phyloP scores from a whole-genome alignment of 1,140 invertebrate genomes.

The Sweltsa coloradensis region DNA sequence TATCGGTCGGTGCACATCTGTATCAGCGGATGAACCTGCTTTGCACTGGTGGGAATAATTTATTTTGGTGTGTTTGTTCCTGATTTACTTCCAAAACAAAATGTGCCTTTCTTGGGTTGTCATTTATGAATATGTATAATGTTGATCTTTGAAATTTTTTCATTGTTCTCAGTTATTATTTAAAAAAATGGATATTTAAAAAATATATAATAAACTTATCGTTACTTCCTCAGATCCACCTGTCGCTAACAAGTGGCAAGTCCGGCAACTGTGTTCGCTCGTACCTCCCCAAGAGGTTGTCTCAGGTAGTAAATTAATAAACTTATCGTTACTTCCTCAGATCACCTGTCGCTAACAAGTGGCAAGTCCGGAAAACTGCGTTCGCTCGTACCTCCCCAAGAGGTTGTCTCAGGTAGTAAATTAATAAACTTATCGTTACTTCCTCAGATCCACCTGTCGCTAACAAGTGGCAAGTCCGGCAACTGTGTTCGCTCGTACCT shows the following conservation, averaged over 20 bases:
- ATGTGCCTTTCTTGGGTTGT: too few species aligned
- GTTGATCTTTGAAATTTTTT: too few species aligned
- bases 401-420: constrained; percentile 43
- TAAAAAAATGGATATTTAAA: neutral
- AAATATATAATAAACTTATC: neutral
- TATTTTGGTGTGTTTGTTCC: too few species aligned
- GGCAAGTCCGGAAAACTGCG: constrained; percentile 37
- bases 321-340: constrained; percentile 31
- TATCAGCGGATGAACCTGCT: too few species aligned
- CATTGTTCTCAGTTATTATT: neutral
- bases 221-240: constrained; percentile 49
- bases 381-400: constrained; percentile 53
- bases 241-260: constrained; percentile 47
- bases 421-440: constrained; percentile 6
- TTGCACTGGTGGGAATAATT: too few species aligned
- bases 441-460: constrained; percentile 64
- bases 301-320: too few species aligned
- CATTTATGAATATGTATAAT: too few species aligned
- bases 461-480: constrained; percentile 33
- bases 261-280: constrained; percentile 50
- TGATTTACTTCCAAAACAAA: too few species aligned
- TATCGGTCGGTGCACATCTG: too few species aligned
- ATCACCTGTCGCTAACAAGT: constrained; percentile 63
- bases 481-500: constrained; percentile 63
- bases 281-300: constrained; percentile 46